Conservation (phyloP, 2,888 invertebrate genomes). For the Lydus trimaculatus region DNA sequence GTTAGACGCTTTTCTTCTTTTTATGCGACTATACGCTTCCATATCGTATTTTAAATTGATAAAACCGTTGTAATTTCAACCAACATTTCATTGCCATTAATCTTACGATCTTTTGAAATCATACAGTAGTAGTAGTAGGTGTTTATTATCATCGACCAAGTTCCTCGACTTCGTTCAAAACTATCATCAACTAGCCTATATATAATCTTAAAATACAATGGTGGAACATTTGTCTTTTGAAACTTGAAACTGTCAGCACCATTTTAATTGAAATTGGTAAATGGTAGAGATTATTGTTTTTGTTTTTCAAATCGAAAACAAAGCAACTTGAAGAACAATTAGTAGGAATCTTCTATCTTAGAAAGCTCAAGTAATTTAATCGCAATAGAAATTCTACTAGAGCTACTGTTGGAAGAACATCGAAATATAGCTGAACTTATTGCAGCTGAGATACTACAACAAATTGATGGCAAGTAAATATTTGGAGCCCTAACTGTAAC, state of each 20-base stretch:
- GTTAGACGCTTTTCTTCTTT: not conserved
- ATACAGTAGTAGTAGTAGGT: slow-evolving; percentile 20
- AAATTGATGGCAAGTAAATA: not conserved
- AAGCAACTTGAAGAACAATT: not conserved
- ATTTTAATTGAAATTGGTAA: not conserved
- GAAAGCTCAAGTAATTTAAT: not conserved
- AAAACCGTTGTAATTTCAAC: slow-evolving; percentile 27
- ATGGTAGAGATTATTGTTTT: not conserved
- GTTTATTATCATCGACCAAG: slow-evolving; percentile 23
- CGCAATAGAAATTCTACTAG: not conserved
- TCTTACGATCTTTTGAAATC: slow-evolving; percentile 25
- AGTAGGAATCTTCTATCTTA: not conserved
- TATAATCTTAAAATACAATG: not conserved
- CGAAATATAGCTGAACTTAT: not conserved
- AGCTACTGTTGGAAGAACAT: too few species aligned
- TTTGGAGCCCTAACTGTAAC: not conserved
- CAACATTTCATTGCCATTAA: slow-evolving; percentile 26
- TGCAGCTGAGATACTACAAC: not conserved
- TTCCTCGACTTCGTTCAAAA: not conserved
- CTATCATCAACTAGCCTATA: not conserved
- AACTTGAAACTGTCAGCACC: not conserved
- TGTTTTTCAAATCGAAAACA: not conserved
- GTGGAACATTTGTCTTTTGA: not conserved
- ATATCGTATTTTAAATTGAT: slow-evolving; percentile 23
- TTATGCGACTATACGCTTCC: not conserved